Evolutionary conservation across 2,113 vertebrate species (phyloP), one percentile per base, ranked within the genome.

Genomic region (Pandion haliaetus): DNA sequence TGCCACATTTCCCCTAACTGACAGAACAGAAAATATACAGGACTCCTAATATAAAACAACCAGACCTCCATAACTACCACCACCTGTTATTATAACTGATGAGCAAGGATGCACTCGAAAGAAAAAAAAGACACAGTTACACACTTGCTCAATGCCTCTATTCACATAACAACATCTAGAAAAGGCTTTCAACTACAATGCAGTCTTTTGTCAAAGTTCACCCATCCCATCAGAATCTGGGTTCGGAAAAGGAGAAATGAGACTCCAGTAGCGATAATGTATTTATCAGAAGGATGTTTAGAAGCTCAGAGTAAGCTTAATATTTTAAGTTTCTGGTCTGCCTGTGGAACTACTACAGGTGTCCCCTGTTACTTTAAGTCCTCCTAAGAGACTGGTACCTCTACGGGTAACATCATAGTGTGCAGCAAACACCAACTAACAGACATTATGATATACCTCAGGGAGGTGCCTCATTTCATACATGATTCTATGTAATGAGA

Each of bases 1-100:
- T 44, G 59, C 19, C 70, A 55, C 62, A 66, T 87, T 79, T 95
- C 88, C 78, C 80, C 84, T 92, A 97, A 97, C 73, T 94, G 81
- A 80, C 49, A 77, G 44, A 95, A 49, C 72, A 96, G 86, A 81
- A 98, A 96, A 87, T 69, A 40, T 67, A 91, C 91, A 94, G 67
- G 45, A 82, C 85, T 98, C 80, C 84, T 96, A 96, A 97, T 90
- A 95, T 40, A 81, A 54, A 82, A 63, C 65, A 86, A 82, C 44
- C 50, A 90, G 80, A 80, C 77, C 90, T 81, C 65, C 58, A 12
- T 52, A 94, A 67, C 52, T 92, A 65, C 63, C 62, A 79, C 29
- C 69, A 80, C 57, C 47, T 96, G 93, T 96, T 95, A 94, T 58
- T 83, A 65, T 61, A 97, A 94, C 91, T 91, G 72, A 97, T 93